Conservation (phyloP, 2,113 vertebrate genomes). For the Cairina moschata region DNA sequence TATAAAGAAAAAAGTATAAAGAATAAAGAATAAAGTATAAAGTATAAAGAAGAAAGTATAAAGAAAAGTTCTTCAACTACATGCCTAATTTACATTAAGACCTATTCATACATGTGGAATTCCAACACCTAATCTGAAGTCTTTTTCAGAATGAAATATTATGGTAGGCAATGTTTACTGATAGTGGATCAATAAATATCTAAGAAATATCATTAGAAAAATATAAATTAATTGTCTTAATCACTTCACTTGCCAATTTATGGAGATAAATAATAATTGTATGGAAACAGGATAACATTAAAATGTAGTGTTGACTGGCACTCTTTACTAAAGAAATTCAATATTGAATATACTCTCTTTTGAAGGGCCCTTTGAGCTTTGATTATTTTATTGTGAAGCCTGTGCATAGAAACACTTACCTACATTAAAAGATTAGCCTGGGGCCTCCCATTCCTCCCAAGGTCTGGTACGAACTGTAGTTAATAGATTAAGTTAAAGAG, state of each 20-base stretch:
- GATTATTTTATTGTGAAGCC: slow-evolving; percentile 57
- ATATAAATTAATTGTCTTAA: not conserved
- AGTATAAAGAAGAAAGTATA: no score
- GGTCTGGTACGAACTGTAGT: slow-evolving; percentile 42
- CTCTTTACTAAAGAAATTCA: not conserved
- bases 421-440: slow-evolving; percentile 60
- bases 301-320: slow-evolving; percentile 10
- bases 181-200: not conserved
- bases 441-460: slow-evolving; percentile 9
- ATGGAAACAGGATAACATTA: not conserved
- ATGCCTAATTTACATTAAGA: not conserved
- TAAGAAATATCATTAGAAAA: not conserved
- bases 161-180: not conserved
- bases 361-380: slow-evolving; percentile 36
- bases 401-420: slow-evolving; percentile 54
- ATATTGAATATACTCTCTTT: slow-evolving; percentile 1
- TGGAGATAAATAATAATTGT: not conserved
- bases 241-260: not conserved
- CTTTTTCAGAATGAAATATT: not conserved
- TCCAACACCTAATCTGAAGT: not conserved
- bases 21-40: no score
- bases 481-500: slow-evolving; percentile 48
- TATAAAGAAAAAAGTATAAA: not conserved
- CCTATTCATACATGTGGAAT: accelerated
- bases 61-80: not conserved